These are phyloP conservation scores for Elephas maximus DNA, from an alignment of 2,113 vertebrate genomes.

Conservation along the genomic window DNA sequence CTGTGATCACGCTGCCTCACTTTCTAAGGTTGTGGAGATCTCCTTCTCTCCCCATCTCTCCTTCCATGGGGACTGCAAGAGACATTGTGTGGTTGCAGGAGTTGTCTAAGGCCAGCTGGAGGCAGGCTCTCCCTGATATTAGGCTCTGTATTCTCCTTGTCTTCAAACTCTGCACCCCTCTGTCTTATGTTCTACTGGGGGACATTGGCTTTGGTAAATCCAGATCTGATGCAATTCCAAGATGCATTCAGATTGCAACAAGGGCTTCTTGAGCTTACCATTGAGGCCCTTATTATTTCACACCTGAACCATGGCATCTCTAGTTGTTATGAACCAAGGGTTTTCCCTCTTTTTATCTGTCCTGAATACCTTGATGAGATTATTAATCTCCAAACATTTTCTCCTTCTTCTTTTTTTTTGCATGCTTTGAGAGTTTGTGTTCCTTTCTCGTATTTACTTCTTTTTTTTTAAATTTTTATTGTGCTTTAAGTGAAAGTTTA, in stretches of 20 bases:
- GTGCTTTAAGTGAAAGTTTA: too few relatives aligned
- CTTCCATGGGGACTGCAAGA: neutral
- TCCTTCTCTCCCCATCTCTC: neutral
- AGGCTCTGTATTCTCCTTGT: neutral
- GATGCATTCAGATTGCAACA: neutral
- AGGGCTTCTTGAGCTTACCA: neutral
- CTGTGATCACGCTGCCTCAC: neutral
- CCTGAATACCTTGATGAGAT: neutral
- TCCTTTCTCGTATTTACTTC: too few relatives aligned
- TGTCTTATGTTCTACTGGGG: neutral
- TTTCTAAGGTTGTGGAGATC: neutral
- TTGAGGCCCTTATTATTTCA: too few relatives aligned
- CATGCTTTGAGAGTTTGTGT: too few relatives aligned
- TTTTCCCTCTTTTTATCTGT: neutral
- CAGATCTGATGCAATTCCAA: neutral
- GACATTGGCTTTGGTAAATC: too few relatives aligned
- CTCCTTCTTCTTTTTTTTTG: neutral
- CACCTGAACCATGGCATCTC: too few relatives aligned
- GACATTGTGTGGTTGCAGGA: neutral
- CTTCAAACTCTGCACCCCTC: too few relatives aligned
- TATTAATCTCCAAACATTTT: neutral
- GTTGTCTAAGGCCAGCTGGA: neutral
- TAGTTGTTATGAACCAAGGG: neutral
- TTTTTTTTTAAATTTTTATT: too few relatives aligned
- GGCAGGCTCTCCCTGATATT: neutral